phyloP scores from a whole-genome alignment of 2,113 vertebrate species.

The Climacteris rufus region DNA sequence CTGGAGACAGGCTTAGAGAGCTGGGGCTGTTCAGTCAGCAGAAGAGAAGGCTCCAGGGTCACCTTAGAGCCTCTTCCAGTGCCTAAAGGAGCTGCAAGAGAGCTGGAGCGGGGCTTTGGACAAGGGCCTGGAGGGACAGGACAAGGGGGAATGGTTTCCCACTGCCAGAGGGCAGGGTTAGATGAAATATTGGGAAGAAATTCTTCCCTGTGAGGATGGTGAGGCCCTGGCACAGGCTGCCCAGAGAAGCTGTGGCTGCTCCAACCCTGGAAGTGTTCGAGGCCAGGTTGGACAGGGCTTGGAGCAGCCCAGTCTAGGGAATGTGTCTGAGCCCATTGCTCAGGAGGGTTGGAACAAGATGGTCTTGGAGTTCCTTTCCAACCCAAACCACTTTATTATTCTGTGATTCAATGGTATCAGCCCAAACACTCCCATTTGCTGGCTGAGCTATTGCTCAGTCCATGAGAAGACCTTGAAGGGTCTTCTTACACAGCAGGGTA shows the following conservation, averaged over 20 bases:
- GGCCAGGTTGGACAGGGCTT: neutral
- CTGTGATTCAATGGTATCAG: neutral
- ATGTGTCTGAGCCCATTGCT: accelerated
- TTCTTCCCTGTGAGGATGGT: neutral
- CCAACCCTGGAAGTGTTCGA: neutral
- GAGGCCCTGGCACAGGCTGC: neutral
- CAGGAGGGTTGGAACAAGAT: accelerated
- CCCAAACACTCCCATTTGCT: neutral
- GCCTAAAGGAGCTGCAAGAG: neutral
- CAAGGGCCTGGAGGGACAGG: neutral
- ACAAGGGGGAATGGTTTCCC: neutral
- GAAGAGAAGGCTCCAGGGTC: neutral
- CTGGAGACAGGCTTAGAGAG: neutral
- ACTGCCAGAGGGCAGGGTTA: neutral
- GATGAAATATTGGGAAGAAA: neutral
- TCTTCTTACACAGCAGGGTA: neutral
- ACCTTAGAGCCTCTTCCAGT: neutral
- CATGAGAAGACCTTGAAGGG: neutral
- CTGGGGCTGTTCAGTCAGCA: neutral
- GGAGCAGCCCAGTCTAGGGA: accelerated
- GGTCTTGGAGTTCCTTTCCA: neutral
- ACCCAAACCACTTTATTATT: neutral
- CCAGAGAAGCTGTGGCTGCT: neutral
- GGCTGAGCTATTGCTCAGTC: neutral
- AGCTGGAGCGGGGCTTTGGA: neutral